phyloP scores from a whole-genome alignment of 2,113 vertebrate species.

The Heterotilapia buettikoferi region DNA sequence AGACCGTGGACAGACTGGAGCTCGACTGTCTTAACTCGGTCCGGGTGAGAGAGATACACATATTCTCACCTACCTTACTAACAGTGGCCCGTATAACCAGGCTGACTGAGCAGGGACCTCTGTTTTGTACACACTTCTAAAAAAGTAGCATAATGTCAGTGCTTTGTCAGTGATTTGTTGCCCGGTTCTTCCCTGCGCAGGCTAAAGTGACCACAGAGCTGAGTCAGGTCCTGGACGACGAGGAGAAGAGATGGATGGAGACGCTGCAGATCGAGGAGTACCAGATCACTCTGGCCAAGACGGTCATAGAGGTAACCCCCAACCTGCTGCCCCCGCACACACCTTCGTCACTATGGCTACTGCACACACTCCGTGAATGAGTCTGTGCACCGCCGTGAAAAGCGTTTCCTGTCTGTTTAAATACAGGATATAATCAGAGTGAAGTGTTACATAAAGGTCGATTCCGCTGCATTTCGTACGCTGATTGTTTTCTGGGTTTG shows the following conservation, averaged over 20 bases:
- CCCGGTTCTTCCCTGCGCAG: constrained; percentile 19
- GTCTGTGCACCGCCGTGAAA: background rate
- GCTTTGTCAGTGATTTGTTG: background rate
- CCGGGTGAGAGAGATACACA: constrained; percentile 49
- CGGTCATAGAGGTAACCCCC: constrained; percentile 71
- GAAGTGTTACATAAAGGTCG: constrained; percentile 3
- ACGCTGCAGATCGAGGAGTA: constrained; percentile 55
- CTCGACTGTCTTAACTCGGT: constrained; percentile 77
- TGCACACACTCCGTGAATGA: background rate
- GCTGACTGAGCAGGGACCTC: background rate
- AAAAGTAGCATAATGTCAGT: background rate
- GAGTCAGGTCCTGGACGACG: constrained; percentile 69
- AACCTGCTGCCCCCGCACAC: background rate
- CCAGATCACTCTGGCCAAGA: constrained; percentile 65
- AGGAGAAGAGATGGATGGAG: constrained; percentile 70
- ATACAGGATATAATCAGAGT: constrained; percentile 1
- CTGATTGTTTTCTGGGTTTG: constrained; percentile 8
- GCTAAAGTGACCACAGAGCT: constrained; percentile 67
- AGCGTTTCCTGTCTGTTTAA: background rate
- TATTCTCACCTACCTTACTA: background rate
- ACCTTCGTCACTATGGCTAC: background rate
- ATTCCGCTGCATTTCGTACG: background rate
- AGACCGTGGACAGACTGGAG: constrained; percentile 70
- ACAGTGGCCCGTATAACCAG: background rate
- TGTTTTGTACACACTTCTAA: background rate